Percentiles rank a stretch among this genome's conserved stretches.
phyloP scores from a whole-genome alignment of 1,140 invertebrate species.

The Coptotermes formosanus region DNA sequence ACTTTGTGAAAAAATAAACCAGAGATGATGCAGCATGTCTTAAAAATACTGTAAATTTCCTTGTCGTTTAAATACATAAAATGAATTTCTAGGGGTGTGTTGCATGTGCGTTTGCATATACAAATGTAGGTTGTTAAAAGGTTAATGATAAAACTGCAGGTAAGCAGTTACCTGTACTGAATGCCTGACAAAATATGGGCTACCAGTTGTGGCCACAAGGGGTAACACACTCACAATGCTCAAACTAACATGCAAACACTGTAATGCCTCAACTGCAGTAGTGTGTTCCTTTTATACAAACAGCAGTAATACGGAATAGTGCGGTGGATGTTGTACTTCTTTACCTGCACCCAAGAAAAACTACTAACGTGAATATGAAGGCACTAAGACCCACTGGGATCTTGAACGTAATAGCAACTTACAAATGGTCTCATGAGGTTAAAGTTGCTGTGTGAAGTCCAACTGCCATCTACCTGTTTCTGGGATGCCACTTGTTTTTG shows the following conservation, averaged over 20 bases:
- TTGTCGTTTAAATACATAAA: too few relatives aligned
- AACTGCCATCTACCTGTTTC: conserved; percentile 70
- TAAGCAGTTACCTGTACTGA: too few relatives aligned
- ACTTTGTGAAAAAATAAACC: too few relatives aligned
- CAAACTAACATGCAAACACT: not conserved
- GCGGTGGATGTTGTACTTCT: not conserved
- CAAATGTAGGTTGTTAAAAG: too few relatives aligned
- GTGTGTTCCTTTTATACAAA: not conserved
- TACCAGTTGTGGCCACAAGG: too few relatives aligned
- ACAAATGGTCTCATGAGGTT: conserved; percentile 37
- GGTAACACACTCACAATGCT: not conserved
- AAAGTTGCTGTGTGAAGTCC: conserved; percentile 33
- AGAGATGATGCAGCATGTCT: too few relatives aligned
- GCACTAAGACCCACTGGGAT: not conserved
- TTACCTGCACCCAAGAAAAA: not conserved
- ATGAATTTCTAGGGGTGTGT: too few relatives aligned
- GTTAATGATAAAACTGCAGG: too few relatives aligned
- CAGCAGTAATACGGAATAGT: not conserved
- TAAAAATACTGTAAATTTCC: too few relatives aligned
- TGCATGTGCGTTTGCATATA: too few relatives aligned
- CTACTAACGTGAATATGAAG: not conserved
- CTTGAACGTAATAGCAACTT: conserved; percentile 32
- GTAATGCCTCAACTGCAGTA: not conserved
- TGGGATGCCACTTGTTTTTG: conserved; percentile 81
- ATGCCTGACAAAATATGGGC: too few relatives aligned